Evolutionary conservation across 2,797 vertebrate genomes (phyloP).

Genomic region (Sandelia bainsii): DNA sequence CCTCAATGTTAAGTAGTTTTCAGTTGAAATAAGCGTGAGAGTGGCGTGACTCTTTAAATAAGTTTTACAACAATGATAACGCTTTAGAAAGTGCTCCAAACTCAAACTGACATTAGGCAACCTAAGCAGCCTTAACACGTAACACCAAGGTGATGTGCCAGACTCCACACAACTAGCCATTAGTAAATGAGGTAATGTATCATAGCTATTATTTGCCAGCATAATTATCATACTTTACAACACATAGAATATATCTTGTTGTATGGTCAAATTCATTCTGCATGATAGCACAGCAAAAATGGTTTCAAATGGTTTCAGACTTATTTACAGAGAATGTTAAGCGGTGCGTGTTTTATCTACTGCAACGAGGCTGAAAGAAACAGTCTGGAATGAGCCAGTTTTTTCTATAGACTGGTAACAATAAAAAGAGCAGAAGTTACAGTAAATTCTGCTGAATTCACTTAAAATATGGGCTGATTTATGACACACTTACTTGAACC

Average conservation of each 20-base stretch:
- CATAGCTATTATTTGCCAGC: background rate
- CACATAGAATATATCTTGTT: constrained; percentile 1
- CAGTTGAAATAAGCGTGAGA: background rate
- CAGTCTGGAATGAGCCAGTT: background rate
- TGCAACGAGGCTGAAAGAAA: background rate
- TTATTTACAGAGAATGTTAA: background rate
- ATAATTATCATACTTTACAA: constrained; percentile 28
- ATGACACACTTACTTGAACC: too few species aligned
- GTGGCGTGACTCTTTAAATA: background rate
- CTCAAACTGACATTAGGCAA: background rate
- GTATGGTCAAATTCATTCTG: background rate
- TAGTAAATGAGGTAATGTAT: constrained; percentile 22
- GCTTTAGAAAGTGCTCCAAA: background rate
- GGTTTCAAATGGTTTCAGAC: background rate
- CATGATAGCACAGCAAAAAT: background rate
- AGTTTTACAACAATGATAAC: background rate
- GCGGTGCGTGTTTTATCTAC: background rate
- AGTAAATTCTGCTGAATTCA: background rate
- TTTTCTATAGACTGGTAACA: too few species aligned
- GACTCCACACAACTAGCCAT: constrained; percentile 28
- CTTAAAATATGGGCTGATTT: background rate
- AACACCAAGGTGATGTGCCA: constrained; percentile 19
- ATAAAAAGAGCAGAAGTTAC: too few species aligned
- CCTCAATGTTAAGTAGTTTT: background rate
- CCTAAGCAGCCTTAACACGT: background rate